Conservation (phyloP, 2,113 vertebrate genomes). For the Calyptommatus sinebrachiatus region DNA sequence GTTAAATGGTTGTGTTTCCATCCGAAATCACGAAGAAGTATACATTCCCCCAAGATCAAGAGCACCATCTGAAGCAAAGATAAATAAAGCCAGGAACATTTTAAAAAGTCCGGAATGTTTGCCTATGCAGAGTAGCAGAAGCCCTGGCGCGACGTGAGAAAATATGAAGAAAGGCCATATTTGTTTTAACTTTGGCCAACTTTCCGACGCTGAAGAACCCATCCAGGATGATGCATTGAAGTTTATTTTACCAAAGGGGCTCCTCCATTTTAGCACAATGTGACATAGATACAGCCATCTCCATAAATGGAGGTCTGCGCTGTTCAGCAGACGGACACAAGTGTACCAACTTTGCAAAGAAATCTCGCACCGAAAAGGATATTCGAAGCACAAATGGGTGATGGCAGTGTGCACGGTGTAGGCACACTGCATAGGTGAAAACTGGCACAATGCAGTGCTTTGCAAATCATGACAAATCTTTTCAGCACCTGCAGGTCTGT, state of each 20-base stretch:
- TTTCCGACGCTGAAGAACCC: not conserved
- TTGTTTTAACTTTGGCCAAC: slow-evolving; percentile 19
- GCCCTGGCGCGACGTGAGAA: not conserved
- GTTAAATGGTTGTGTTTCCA: not conserved
- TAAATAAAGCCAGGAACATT: slow-evolving; percentile 14
- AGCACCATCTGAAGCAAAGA: not conserved
- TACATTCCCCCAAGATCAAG: not conserved
- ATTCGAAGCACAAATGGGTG: not conserved
- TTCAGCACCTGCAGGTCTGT: too few relatives aligned
- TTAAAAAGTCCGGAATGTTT: slow-evolving; percentile 18
- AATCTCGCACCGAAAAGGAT: not conserved
- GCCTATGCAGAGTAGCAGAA: not conserved
- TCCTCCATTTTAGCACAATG: not conserved
- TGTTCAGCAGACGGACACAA: not conserved
- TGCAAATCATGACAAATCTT: not conserved
- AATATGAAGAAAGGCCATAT: slow-evolving; percentile 6
- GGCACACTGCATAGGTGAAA: too few relatives aligned
- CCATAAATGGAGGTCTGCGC: not conserved
- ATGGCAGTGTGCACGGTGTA: too few relatives aligned
- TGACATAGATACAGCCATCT: not conserved
- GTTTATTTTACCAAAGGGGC: not conserved
- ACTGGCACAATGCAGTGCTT: not conserved
- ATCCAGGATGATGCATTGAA: not conserved
- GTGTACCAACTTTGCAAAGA: too few relatives aligned
- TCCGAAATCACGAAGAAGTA: not conserved